These are phyloP conservation scores for Doris montereyensis DNA, from an alignment of 2,888 invertebrate species.

Conservation along the genomic window DNA sequence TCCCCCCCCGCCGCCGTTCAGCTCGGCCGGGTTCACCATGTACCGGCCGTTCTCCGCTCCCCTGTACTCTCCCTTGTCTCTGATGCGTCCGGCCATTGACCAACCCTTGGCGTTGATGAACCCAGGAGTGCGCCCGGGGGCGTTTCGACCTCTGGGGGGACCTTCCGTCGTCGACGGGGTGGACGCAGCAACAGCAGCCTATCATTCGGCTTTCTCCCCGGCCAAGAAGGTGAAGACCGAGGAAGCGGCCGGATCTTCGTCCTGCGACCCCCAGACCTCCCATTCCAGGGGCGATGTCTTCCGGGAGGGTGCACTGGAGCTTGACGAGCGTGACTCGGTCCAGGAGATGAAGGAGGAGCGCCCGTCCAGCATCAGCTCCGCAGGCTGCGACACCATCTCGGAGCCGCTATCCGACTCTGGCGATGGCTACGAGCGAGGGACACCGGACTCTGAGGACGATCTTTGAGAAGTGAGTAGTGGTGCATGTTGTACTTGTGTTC, in stretches of 20 bases:
- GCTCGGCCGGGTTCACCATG: slow-evolving; percentile 58
- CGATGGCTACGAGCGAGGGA: slow-evolving; percentile 58
- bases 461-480: slow-evolving; percentile 62
- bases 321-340: slow-evolving; percentile 39
- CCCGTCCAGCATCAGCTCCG: slow-evolving; percentile 62
- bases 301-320: slow-evolving; percentile 45
- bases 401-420: slow-evolving; percentile 63
- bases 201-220: slow-evolving; percentile 67
- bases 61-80: slow-evolving; percentile 63
- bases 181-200: slow-evolving; percentile 53
- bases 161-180: slow-evolving; percentile 44
- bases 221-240: slow-evolving; percentile 62
- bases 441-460: slow-evolving; percentile 65
- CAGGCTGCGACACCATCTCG: slow-evolving; percentile 60
- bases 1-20: slow-evolving; percentile 50
- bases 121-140: slow-evolving; percentile 48
- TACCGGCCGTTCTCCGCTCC: slow-evolving; percentile 66
- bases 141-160: slow-evolving; percentile 60
- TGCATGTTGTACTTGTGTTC: neutral
- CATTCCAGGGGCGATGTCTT: slow-evolving; percentile 29
- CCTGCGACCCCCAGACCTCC: slow-evolving; percentile 43
- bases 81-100: slow-evolving; percentile 59
- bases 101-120: slow-evolving; percentile 57
- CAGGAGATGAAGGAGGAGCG: slow-evolving; percentile 59
- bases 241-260: slow-evolving; percentile 39